phyloP scores from a whole-genome alignment of 1,140 invertebrate genomes.

The Theocolax elegans region DNA sequence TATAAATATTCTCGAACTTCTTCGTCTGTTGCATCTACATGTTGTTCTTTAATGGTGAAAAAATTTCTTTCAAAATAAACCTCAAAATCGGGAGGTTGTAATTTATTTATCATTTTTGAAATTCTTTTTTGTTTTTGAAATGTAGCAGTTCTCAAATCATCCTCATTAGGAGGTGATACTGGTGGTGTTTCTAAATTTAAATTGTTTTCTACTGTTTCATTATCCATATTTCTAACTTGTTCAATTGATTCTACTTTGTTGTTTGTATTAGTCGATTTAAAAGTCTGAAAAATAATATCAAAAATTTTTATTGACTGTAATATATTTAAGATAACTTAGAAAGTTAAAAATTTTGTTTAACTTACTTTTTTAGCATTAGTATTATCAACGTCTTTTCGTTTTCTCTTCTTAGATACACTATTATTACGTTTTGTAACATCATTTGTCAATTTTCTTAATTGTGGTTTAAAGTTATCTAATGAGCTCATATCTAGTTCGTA shows the following conservation, averaged over 20 bases:
- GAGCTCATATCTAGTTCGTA: conserved; percentile 34
- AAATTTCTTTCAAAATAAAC: conserved; percentile 65
- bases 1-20: conserved; percentile 65
- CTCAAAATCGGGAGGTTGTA: conserved; percentile 57
- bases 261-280: conserved; percentile 17
- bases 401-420: conserved; percentile 25
- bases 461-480: conserved; percentile 36
- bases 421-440: conserved; percentile 23
- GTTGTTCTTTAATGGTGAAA: conserved; percentile 63
- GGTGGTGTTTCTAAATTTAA: conserved; percentile 41
- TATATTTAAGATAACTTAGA: conserved; percentile 11
- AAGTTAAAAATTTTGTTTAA: neutral
- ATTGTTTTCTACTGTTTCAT: conserved; percentile 23
- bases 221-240: conserved; percentile 15
- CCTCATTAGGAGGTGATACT: conserved; percentile 32
- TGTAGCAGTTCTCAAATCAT: conserved; percentile 15
- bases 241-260: conserved; percentile 13
- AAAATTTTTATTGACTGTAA: conserved; percentile 9
- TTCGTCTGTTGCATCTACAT: conserved; percentile 62
- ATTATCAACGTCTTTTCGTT: conserved; percentile 30
- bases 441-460: conserved; percentile 26
- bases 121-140: conserved; percentile 38
- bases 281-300: conserved; percentile 24
- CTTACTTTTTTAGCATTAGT: conserved; percentile 21
- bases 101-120: conserved; percentile 38